These are phyloP conservation scores for Eudyptes chrysolophus DNA, from an alignment of 2,113 vertebrate genomes.

Conservation along the genomic window DNA sequence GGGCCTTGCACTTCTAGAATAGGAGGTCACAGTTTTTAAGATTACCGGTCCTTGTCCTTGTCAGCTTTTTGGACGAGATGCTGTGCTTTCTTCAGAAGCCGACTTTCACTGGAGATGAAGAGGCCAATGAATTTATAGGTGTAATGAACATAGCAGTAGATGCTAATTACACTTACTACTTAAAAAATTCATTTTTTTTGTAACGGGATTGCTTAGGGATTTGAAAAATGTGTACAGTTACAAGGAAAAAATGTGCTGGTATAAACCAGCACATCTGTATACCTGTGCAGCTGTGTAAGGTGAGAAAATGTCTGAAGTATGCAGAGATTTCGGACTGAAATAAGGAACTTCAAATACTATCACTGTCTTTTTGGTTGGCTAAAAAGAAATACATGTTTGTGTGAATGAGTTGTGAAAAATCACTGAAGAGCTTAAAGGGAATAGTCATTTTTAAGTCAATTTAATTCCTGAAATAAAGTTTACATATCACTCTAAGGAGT, in stretches of 20 bases:
- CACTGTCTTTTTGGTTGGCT: neutral
- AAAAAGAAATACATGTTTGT: neutral
- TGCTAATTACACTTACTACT: neutral
- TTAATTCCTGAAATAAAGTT: neutral
- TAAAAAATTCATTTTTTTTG: accelerated
- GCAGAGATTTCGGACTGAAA: neutral
- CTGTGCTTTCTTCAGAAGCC: neutral
- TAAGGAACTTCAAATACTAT: neutral
- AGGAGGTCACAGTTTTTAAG: neutral
- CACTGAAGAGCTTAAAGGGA: neutral
- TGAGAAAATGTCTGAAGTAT: neutral
- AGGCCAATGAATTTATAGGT: neutral
- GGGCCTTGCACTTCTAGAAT: neutral
- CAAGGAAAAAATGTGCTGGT: neutral
- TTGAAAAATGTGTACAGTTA: neutral
- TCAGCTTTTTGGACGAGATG: neutral
- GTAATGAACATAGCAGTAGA: neutral
- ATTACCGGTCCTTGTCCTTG: neutral
- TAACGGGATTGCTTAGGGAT: neutral
- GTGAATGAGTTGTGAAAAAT: neutral
- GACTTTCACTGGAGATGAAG: neutral
- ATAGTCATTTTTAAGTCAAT: neutral
- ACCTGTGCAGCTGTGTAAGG: neutral
- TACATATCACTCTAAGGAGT: neutral
- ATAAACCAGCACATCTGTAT: neutral